Conservation (phyloP, 2,797 vertebrate species). For the Bryconaethiops microstoma region DNA sequence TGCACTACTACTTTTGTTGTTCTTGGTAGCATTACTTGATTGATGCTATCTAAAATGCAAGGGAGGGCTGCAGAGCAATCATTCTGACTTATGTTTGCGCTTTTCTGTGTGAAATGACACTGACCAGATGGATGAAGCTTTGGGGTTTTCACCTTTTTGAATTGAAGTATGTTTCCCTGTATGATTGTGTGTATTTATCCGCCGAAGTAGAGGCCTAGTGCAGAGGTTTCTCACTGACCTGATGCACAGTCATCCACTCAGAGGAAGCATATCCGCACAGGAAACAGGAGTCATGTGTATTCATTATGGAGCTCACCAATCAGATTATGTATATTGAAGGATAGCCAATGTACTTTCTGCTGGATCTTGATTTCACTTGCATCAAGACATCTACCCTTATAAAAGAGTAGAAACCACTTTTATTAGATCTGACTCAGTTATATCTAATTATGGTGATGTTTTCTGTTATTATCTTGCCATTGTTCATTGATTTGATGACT, state of each 20-base stretch:
- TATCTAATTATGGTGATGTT: neutral
- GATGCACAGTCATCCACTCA: slow-evolving; percentile 16
- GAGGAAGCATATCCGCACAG: slow-evolving; percentile 26
- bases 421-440: neutral
- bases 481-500: slow-evolving; percentile 9
- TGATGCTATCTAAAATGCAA: neutral
- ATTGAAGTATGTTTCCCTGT: neutral
- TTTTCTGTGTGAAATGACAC: neutral
- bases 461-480: slow-evolving; percentile 1
- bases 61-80: neutral
- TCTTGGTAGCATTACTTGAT: neutral
- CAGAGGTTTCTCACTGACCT: slow-evolving; percentile 19
- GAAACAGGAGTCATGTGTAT: slow-evolving; percentile 26
- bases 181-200: neutral
- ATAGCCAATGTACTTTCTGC: neutral
- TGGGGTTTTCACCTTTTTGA: neutral
- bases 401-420: neutral
- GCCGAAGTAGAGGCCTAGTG: slow-evolving; percentile 6
- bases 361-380: neutral
- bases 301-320: slow-evolving; percentile 23
- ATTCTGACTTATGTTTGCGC: neutral
- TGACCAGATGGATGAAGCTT: neutral
- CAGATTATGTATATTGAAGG: slow-evolving; percentile 3
- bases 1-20: neutral
- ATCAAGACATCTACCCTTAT: neutral